Percentiles rank a stretch among this genome's conserved stretches.
These are phyloP conservation scores for Bacillus rossius DNA, from an alignment of 1,140 invertebrate species.

Conservation along the genomic window DNA sequence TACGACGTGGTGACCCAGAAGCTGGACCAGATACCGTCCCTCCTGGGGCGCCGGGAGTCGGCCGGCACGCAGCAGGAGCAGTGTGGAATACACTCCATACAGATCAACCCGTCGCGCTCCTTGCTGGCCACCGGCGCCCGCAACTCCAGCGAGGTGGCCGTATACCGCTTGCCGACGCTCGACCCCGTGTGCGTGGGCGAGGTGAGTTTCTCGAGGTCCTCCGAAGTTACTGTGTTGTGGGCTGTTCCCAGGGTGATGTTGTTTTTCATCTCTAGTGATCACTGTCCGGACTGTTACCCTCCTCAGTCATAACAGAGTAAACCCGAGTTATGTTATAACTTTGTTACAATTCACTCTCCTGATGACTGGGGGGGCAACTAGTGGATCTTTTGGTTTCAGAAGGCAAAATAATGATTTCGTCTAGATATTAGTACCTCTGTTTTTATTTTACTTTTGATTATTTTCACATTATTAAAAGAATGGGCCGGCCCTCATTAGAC, in stretches of 20 bases:
- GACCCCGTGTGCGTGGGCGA: constrained; percentile 95
- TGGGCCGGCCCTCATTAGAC: too few relatives aligned
- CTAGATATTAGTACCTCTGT: too few relatives aligned
- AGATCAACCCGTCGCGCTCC: constrained; percentile 89
- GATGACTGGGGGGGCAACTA: too few relatives aligned
- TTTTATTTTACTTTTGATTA: too few relatives aligned
- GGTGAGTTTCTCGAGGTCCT: constrained; percentile 33
- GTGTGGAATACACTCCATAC: constrained; percentile 88
- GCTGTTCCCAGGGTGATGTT: neutral
- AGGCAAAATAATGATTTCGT: too few relatives aligned
- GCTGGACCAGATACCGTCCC: constrained; percentile 79
- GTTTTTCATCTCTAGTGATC: neutral
- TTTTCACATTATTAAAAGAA: too few relatives aligned
- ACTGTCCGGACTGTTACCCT: too few relatives aligned
- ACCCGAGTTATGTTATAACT: too few relatives aligned
- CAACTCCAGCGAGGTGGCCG: constrained; percentile 88
- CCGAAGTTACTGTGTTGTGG: neutral
- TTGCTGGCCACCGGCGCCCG: constrained; percentile 88
- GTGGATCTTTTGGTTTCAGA: too few relatives aligned
- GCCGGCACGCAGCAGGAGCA: constrained; percentile 47
- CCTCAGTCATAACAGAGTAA: too few relatives aligned
- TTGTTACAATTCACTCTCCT: too few relatives aligned
- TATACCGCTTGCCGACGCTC: constrained; percentile 88
- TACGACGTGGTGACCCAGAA: constrained; percentile 73
- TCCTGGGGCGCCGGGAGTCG: constrained; percentile 57